Conservation (phyloP, 2,797 vertebrate genomes). For the Heterohyrax brucei region DNA sequence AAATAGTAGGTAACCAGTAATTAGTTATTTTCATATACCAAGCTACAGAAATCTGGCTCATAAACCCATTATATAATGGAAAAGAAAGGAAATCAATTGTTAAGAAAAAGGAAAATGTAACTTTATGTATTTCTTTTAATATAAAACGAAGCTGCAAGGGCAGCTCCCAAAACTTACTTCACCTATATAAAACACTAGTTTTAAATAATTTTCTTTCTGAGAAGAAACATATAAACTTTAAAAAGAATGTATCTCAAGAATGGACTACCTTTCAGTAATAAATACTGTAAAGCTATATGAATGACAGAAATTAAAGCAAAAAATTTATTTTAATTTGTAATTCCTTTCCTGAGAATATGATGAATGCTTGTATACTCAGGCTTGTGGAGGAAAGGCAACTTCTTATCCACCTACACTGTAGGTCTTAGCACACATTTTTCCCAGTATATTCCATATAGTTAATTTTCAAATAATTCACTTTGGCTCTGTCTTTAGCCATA, state of each 20-base stretch:
- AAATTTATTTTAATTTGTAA: slow-evolving; percentile 11
- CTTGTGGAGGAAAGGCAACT: background rate
- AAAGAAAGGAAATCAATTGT: background rate
- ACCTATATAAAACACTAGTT: background rate
- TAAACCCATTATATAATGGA: background rate
- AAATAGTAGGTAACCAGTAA: slow-evolving; percentile 1
- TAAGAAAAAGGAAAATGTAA: slow-evolving; percentile 9
- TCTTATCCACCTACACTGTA: background rate
- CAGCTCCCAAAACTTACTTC: slow-evolving; percentile 44
- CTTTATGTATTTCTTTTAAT: slow-evolving; percentile 26
- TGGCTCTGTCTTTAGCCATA: slow-evolving; percentile 40
- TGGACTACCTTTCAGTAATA: background rate
- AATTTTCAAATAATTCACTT: slow-evolving; percentile 40
- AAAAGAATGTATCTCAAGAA: slow-evolving; percentile 35
- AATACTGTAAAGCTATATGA: slow-evolving; percentile 19
- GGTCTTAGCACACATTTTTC: background rate
- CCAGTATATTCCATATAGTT: background rate
- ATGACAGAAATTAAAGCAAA: slow-evolving; percentile 21
- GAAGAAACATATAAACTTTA: slow-evolving; percentile 48
- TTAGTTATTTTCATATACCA: background rate
- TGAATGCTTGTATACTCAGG: slow-evolving; percentile 4
- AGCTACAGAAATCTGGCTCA: slow-evolving; percentile 30
- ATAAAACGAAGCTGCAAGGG: slow-evolving; percentile 16
- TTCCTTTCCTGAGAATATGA: background rate
- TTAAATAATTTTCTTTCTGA: slow-evolving; percentile 19